These are phyloP conservation scores for Pelusios castaneus DNA, from an alignment of 2,113 vertebrate species.

Conservation along the genomic window DNA sequence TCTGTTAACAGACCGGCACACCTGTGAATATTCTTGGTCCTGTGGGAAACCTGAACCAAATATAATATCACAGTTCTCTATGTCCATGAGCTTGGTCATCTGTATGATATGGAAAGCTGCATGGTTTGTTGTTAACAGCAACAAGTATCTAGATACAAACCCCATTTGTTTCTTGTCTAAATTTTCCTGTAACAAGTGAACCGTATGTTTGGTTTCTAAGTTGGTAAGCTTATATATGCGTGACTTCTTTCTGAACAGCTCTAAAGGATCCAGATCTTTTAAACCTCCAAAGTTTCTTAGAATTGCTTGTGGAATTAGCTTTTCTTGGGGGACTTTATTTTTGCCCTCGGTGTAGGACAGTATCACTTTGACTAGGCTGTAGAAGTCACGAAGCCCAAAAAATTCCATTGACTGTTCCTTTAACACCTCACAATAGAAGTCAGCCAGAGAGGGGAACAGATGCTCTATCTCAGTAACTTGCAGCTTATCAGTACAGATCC, in stretches of 20 bases:
- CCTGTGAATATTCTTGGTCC: conserved; percentile 82
- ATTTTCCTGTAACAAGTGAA: conserved; percentile 79
- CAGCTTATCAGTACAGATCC: conserved; percentile 74
- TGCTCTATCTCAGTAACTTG: conserved; percentile 71
- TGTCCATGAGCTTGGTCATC: conserved; percentile 72
- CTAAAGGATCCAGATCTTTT: conserved; percentile 68
- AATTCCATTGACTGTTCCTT: conserved; percentile 71
- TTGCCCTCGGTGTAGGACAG: conserved; percentile 66
- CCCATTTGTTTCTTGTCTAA: conserved; percentile 49
- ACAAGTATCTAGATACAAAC: conserved; percentile 77
- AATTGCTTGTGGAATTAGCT: conserved; percentile 74
- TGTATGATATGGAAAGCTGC: conserved; percentile 81
- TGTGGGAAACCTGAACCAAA: conserved; percentile 85
- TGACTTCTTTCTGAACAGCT: conserved; percentile 64
- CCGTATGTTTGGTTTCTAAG: conserved; percentile 56
- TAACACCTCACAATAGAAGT: conserved; percentile 76
- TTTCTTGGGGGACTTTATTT: conserved; percentile 52
- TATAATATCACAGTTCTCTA: conserved; percentile 73
- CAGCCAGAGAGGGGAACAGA: conserved; percentile 76
- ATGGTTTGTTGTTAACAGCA: conserved; percentile 82
- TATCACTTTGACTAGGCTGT: conserved; percentile 82
- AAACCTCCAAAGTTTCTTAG: conserved; percentile 83
- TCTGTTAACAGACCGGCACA: conserved; percentile 81
- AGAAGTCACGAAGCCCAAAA: conserved; percentile 83
- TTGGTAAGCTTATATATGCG: neutral